phyloP scores from a whole-genome alignment of 2,888 invertebrate genomes.

The Platerodrilus igneus region DNA sequence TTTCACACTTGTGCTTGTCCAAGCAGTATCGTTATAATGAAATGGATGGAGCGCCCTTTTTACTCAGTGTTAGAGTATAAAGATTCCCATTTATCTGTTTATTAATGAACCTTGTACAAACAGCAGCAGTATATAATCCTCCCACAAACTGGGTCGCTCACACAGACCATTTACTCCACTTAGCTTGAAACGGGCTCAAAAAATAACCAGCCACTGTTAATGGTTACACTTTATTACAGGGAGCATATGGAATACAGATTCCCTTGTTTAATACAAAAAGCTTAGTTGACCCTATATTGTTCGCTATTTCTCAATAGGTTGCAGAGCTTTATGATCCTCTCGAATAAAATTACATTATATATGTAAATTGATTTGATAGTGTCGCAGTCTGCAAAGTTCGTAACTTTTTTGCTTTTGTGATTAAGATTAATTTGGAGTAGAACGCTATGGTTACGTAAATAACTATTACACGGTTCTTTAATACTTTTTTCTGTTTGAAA shows the following conservation, averaged over 20 bases:
- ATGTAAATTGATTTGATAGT: too few species aligned
- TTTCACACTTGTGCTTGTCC: constrained; percentile 6
- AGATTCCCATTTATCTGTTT: constrained; percentile 30
- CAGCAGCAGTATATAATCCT: constrained; percentile 37
- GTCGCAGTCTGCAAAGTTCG: too few species aligned
- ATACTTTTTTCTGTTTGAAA: too few species aligned
- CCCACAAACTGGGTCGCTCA: constrained; percentile 43
- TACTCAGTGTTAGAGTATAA: neutral
- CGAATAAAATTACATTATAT: too few species aligned
- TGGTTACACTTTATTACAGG: constrained; percentile 41
- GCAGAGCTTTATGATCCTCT: too few species aligned
- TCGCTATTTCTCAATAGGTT: too few species aligned
- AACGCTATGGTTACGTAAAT: too few species aligned
- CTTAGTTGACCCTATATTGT: constrained; percentile 18
- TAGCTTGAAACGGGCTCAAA: constrained; percentile 41
- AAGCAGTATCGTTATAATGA: too few species aligned
- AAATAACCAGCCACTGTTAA: constrained; percentile 46
- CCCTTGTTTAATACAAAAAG: constrained; percentile 28
- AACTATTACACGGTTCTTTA: too few species aligned
- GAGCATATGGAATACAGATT: constrained; percentile 44
- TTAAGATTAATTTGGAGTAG: too few species aligned
- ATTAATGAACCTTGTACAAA: constrained; percentile 40
- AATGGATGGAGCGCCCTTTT: neutral
- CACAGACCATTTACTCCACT: constrained; percentile 44
- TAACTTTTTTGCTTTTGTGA: too few species aligned